phyloP scores from a whole-genome alignment of 2,113 vertebrate genomes.

The Brachyistius frenatus region DNA sequence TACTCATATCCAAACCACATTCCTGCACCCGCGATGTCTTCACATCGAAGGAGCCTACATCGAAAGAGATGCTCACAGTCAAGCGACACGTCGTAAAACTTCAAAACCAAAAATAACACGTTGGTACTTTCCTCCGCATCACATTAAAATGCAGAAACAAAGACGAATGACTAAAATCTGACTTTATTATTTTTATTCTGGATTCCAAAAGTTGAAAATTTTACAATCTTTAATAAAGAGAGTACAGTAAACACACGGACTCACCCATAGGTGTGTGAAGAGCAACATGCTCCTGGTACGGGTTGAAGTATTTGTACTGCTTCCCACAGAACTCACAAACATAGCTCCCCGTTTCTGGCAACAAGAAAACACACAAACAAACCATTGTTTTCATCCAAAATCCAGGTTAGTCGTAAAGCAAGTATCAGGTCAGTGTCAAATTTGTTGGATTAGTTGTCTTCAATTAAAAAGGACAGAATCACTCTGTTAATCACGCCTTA shows the following conservation, averaged over 20 bases:
- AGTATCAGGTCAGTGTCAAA: constrained; percentile 18
- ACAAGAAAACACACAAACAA: constrained; percentile 56
- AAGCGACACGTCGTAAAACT: constrained; percentile 9
- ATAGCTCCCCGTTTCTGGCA: constrained; percentile 96
- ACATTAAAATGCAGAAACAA: not conserved
- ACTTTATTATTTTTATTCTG: not conserved
- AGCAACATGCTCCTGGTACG: constrained; percentile 98
- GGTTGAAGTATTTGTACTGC: constrained; percentile 99
- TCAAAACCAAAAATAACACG: not conserved
- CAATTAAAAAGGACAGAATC: constrained; percentile 4
- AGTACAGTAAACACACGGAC: constrained; percentile 14
- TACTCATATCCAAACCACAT: constrained; percentile 75
- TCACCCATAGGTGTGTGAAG: constrained; percentile 97
- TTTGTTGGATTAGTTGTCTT: constrained; percentile 44
- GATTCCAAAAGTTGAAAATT: not conserved
- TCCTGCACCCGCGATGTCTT: constrained; percentile 76
- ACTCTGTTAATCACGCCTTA: constrained; percentile 22
- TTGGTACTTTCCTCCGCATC: not conserved
- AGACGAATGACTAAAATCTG: not conserved
- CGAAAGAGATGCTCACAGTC: constrained; percentile 25
- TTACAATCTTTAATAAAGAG: not conserved
- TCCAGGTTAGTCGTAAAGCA: not conserved
- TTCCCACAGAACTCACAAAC: constrained; percentile 98
- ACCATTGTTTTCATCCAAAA: constrained; percentile 18
- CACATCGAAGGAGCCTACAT: constrained; percentile 78